Evolutionary conservation across 1,140 invertebrate species (phyloP).

Genomic region (Brachionus asplanchnoidis): DNA sequence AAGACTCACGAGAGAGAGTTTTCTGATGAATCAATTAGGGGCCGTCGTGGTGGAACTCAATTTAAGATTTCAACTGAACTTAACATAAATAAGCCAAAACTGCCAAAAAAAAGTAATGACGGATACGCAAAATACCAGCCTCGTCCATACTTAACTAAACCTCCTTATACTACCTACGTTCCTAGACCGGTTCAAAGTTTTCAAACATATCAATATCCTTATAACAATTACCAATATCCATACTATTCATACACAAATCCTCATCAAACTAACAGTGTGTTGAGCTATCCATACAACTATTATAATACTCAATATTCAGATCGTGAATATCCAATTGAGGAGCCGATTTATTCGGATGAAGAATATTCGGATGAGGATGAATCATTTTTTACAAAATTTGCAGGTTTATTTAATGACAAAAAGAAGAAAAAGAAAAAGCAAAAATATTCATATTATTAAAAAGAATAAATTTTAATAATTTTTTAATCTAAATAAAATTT

Average conservation of each 20-base stretch:
- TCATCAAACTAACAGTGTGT: neutral
- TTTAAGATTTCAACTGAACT: slow-evolving; percentile 5
- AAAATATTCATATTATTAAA: neutral
- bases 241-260: neutral
- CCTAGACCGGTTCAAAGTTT: neutral
- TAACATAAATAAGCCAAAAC: neutral
- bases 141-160: neutral
- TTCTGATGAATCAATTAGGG: neutral
- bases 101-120: neutral
- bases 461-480: neutral
- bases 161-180: neutral
- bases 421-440: neutral
- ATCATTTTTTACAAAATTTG: neutral
- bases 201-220: neutral
- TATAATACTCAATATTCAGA: neutral
- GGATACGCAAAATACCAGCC: neutral
- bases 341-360: neutral
- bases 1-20: neutral
- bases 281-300: neutral
- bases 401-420: neutral
- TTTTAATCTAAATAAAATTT: no score
- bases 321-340: neutral
- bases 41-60: neutral
- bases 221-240: neutral
- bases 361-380: neutral